Evolutionary conservation across 2,888 invertebrate genomes (phyloP), one percentile per base, ranked within the genome.

Genomic region (Leptogaster cylindrica): DNA sequence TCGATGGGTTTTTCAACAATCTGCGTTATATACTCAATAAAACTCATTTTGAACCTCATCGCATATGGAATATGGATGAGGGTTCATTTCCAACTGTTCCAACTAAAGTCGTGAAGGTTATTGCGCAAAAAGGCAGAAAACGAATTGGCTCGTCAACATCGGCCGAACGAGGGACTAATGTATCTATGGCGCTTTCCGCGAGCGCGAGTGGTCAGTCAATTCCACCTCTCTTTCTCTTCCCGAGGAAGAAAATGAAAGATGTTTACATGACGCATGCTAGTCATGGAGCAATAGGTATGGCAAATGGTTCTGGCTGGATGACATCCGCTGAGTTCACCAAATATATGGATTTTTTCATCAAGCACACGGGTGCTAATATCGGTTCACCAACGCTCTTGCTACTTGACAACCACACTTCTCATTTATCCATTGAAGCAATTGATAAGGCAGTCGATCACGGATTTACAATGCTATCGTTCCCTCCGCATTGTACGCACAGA

Each of bases 401-500:
- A 7, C 7, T 72, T 10, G 69, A 73, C 48, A 73, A 73, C 55
- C 73, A 73, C 28, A 58, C 50, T 2, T 71, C 72, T 1, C 73
- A 74, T 55, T 25, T 73, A 8, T 72, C 72, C 4, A 36, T 73
- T 6, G 69, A 72, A 23, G 71, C 69, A n/a, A 46, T 77, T 41
- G 70, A 75, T 63, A 70, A 70, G 23, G 74, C 73, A 14, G 73
- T 71, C 69, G 71, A 72, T 28, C 73, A 74, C 70, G 75, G 76
- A 3, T 72, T 77, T 8, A 27, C 28, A 51, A 27, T 51, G 25
- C 52, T 51, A 4, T 27, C 52, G 6, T 51, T 51, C 8, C 52
- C 52, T 51, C 52, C 52, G 3, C 52, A 51, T 27, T 51, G 52
- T 7, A 27, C 52, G 27, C 52, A 51, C 28, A 27, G 52, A 14